Conservation (phyloP, 2,797 vertebrate species). For the Perodicticus potto region DNA sequence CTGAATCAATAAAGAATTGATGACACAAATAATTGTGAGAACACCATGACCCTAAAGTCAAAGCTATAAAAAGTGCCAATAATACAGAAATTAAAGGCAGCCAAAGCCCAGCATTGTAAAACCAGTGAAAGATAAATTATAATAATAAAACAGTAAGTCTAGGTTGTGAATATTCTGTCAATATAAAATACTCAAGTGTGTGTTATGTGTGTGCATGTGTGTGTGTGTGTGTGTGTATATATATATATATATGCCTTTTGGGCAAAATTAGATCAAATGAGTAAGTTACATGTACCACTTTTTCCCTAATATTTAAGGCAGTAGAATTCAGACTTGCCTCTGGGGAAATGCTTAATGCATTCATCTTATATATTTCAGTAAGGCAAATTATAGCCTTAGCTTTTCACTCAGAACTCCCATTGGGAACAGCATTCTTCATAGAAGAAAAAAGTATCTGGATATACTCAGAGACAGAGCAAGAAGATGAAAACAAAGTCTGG, state of each 20-base stretch:
- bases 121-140: neutral
- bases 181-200: conserved; percentile 1
- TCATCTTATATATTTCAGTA: conserved; percentile 60
- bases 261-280: conserved; percentile 23
- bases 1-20: conserved; percentile 50
- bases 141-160: neutral
- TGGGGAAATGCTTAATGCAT: neutral
- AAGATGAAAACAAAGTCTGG: conserved; percentile 43
- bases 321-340: neutral
- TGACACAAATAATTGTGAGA: neutral
- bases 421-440: conserved; percentile 35
- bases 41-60: neutral
- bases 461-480: conserved; percentile 53
- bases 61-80: neutral
- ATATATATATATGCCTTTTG: neutral
- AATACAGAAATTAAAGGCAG: neutral
- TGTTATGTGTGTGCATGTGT: neutral
- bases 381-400: conserved; percentile 67
- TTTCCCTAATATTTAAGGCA: neutral
- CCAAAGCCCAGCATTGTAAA: neutral
- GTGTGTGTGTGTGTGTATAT: too few species aligned
- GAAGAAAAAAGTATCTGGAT: conserved; percentile 3
- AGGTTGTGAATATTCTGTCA: neutral
- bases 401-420: conserved; percentile 56
- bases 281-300: neutral